Conservation (phyloP, 2,113 vertebrate genomes). For the human region GRCh38 chr4:33124501-33125000, state of each 20-base stretch:
- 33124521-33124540: slow-evolving; percentile 64
- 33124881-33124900: slow-evolving; percentile 54
- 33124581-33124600: not conserved
- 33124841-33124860: slow-evolving; percentile 60
- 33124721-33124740: not conserved
- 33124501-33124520: slow-evolving; percentile 69
- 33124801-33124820: slow-evolving; percentile 49
- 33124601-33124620: not conserved
- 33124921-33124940: slow-evolving; percentile 67
- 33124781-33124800: slow-evolving; percentile 15
- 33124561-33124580: slow-evolving; percentile 60
- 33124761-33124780: not conserved
- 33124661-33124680: not conserved
- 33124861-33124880: slow-evolving; percentile 42
- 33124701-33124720: not conserved
- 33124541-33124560: slow-evolving; percentile 62
- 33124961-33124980: slow-evolving; percentile 58
- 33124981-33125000: slow-evolving; percentile 59
- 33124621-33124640: slow-evolving; percentile 39
- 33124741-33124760: slow-evolving; percentile 1
- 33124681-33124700: not conserved
- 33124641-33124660: not conserved
- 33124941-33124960: slow-evolving; percentile 46
- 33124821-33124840: slow-evolving; percentile 60
- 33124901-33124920: slow-evolving; percentile 60